A percentile compares a stretch with the other conserved stretches of the same genome.
Conservation (phyloP, 1,140 invertebrate species). For the Akabosia matsudoensis region DNA sequence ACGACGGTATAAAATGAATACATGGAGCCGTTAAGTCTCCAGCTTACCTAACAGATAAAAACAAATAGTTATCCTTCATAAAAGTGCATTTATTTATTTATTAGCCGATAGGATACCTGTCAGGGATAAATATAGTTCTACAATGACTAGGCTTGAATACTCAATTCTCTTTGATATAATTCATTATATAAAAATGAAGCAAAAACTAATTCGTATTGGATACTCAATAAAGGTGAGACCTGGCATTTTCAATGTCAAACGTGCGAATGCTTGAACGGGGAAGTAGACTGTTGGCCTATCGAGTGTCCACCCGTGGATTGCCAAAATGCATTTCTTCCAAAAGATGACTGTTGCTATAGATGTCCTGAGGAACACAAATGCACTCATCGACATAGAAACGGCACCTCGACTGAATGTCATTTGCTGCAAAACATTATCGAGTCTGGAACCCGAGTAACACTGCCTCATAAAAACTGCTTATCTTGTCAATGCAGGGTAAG, state of each 20-base stretch:
- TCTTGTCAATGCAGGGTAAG: conserved; percentile 75
- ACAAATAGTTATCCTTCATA: no score
- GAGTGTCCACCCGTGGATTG: conserved; percentile 73
- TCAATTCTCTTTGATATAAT: no score
- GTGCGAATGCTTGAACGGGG: conserved; percentile 83
- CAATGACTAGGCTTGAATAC: no score
- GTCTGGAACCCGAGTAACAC: conserved; percentile 61
- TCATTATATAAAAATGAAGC: no score
- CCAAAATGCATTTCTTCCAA: conserved; percentile 61
- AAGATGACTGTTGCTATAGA: conserved; percentile 68
- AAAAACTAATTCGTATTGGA: no score
- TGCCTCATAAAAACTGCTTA: conserved; percentile 65
- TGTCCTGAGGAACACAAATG: conserved; percentile 60
- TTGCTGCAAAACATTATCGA: conserved; percentile 60
- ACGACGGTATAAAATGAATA: no score
- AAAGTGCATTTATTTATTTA: no score
- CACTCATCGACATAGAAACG: conserved; percentile 46
- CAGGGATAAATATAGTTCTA: no score
- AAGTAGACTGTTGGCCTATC: conserved; percentile 83
- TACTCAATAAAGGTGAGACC: conserved; percentile 61
- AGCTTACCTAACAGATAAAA: no score
- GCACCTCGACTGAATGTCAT: conserved; percentile 55
- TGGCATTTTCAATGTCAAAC: conserved; percentile 88
- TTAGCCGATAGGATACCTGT: no score
- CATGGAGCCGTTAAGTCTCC: no score